Percentiles rank a stretch among this genome's conserved stretches.
These are phyloP conservation scores for Tachypleus tridentatus DNA, from an alignment of 1,140 invertebrate species.

Conservation along the genomic window DNA sequence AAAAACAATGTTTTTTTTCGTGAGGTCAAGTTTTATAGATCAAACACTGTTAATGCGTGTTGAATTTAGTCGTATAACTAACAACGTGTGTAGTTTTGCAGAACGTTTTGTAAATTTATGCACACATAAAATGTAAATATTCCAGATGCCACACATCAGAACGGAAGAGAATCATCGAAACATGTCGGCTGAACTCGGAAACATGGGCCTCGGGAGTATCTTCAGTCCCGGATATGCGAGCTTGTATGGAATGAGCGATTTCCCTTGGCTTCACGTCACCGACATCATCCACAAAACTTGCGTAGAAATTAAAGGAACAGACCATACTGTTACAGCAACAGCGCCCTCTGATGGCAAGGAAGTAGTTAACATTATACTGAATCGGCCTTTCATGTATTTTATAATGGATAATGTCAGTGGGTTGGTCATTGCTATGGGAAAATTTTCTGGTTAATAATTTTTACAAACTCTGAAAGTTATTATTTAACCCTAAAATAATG, in stretches of 20 bases:
- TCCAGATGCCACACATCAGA: constrained; percentile 25
- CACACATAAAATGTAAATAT: neutral
- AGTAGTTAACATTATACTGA: constrained; percentile 12
- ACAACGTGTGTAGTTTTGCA: too few relatives aligned
- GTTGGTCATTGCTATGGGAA: constrained; percentile 26
- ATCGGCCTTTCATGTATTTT: constrained; percentile 25
- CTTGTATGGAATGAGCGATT: constrained; percentile 24
- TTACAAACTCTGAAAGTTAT: too few relatives aligned
- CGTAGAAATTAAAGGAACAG: constrained; percentile 20
- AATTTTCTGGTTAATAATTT: neutral
- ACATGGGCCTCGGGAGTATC: constrained; percentile 23
- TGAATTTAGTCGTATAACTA: too few relatives aligned
- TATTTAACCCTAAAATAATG: too few relatives aligned
- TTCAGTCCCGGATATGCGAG: constrained; percentile 25
- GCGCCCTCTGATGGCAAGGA: constrained; percentile 13
- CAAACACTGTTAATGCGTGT: too few relatives aligned
- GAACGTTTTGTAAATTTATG: too few relatives aligned
- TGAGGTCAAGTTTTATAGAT: too few relatives aligned
- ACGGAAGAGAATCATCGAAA: constrained; percentile 23
- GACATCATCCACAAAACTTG: constrained; percentile 26
- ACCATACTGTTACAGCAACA: constrained; percentile 5
- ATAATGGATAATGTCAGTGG: constrained; percentile 26
- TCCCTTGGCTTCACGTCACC: constrained; percentile 24
- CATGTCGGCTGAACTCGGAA: constrained; percentile 20
- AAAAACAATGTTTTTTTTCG: too few relatives aligned